Evolutionary conservation across 35 echinoderm and acorn worm genomes (phyloP).

Genomic region (Heliocidaris erythrogramma): DNA sequence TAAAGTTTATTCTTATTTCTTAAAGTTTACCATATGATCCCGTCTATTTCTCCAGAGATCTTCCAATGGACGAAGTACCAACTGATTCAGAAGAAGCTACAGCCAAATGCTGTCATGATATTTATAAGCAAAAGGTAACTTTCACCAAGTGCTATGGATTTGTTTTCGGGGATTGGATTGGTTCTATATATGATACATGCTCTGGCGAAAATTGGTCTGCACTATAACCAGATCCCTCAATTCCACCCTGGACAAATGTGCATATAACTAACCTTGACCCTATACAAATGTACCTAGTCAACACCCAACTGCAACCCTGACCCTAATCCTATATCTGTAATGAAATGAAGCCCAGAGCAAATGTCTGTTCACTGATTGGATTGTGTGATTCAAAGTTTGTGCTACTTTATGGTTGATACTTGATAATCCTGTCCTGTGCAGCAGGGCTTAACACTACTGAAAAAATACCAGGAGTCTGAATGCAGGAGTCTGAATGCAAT

Average conservation of each 20-base stretch:
- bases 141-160: not conserved
- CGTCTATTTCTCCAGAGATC: not conserved
- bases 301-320: not conserved
- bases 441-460: no score
- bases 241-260: not conserved
- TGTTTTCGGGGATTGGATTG: not conserved
- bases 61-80: constrained; percentile 13
- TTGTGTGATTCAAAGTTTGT: no score
- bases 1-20: not conserved
- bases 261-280: not conserved
- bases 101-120: constrained; percentile 36
- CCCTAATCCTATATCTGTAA: not conserved
- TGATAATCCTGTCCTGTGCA: no score
- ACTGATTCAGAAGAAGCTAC: constrained; percentile 40
- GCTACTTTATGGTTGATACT: no score
- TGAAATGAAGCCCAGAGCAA: no score
- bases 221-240: not conserved
- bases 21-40: not conserved
- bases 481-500: no score
- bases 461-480: no score
- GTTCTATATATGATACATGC: not conserved
- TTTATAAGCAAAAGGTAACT: constrained; percentile 25
- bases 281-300: not conserved
- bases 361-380: no score
- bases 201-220: not conserved